Evolutionary conservation across 2,888 invertebrate genomes (phyloP).

Genomic region (Amiota minor): DNA sequence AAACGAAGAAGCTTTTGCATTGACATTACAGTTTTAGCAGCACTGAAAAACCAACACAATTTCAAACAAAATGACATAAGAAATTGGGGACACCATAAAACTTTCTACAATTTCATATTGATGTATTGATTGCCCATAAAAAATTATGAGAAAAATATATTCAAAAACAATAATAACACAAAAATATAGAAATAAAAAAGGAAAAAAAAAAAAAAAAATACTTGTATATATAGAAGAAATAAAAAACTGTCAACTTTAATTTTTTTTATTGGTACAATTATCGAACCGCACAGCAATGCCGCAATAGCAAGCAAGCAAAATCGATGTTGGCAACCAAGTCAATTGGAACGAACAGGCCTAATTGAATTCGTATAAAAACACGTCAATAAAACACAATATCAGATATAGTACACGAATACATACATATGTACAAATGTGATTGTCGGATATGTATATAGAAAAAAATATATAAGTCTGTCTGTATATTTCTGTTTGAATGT

Average conservation of each 20-base stretch:
- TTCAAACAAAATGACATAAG: too few relatives aligned
- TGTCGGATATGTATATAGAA: background rate
- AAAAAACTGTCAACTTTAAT: conserved; percentile 27
- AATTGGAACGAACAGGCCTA: conserved; percentile 23
- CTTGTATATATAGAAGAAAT: background rate
- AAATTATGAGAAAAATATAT: background rate
- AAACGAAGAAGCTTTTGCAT: too few relatives aligned
- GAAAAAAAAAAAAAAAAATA: conserved; percentile 10
- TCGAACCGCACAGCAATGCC: conserved; percentile 16
- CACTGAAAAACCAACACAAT: too few relatives aligned
- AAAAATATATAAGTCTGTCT: background rate
- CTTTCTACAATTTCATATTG: background rate
- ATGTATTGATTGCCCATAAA: conserved; percentile 12
- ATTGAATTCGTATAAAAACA: conserved; percentile 29
- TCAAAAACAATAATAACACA: background rate
- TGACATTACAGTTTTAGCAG: too few relatives aligned
- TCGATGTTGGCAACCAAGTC: conserved; percentile 7
- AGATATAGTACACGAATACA: background rate
- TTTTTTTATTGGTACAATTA: conserved; percentile 28
- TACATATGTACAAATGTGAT: background rate
- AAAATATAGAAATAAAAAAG: background rate
- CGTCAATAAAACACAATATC: background rate
- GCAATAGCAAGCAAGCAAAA: conserved; percentile 11
- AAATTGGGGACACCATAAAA: too few relatives aligned
- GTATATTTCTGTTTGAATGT: background rate